Conservation (phyloP, 1,140 invertebrate genomes). For the Scaptomyza montana region DNA sequence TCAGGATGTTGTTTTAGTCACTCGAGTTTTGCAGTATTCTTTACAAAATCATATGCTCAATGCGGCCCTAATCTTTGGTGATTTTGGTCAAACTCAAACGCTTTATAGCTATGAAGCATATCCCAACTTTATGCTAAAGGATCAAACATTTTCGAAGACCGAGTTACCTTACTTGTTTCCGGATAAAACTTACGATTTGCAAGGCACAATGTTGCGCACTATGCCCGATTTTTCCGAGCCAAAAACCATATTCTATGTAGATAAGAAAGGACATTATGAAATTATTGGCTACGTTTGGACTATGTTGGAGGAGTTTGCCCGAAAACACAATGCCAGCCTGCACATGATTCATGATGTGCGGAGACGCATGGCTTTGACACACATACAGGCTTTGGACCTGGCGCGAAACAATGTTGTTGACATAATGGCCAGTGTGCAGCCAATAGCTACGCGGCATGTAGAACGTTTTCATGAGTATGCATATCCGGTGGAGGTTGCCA, state of each 20-base stretch:
- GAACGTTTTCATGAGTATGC: constrained; percentile 35
- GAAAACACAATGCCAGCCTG: constrained; percentile 47
- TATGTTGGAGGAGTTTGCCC: constrained; percentile 35
- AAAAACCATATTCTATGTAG: constrained; percentile 54
- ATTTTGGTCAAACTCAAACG: constrained; percentile 19
- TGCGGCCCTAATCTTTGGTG: constrained; percentile 20
- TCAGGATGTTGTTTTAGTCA: constrained; percentile 14
- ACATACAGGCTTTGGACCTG: constrained; percentile 48
- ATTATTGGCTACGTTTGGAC: constrained; percentile 64
- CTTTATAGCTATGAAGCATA: constrained; percentile 39
- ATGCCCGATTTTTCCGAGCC: constrained; percentile 65
- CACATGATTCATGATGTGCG: constrained; percentile 25
- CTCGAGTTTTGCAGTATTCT: constrained; percentile 29
- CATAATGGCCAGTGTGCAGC: constrained; percentile 57
- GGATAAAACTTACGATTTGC: constrained; percentile 47
- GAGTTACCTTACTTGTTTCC: constrained; percentile 23
- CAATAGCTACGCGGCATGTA: constrained; percentile 29
- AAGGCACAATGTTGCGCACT: constrained; percentile 29
- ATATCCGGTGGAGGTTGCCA: constrained; percentile 44
- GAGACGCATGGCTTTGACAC: constrained; percentile 18
- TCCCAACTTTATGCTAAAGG: constrained; percentile 35
- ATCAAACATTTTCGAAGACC: background rate
- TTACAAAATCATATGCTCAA: constrained; percentile 49
- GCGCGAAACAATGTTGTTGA: constrained; percentile 37
- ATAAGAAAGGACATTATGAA: constrained; percentile 23